These are phyloP conservation scores for Tromatobia lineatoria DNA, from an alignment of 2,888 invertebrate genomes.

Conservation along the genomic window DNA sequence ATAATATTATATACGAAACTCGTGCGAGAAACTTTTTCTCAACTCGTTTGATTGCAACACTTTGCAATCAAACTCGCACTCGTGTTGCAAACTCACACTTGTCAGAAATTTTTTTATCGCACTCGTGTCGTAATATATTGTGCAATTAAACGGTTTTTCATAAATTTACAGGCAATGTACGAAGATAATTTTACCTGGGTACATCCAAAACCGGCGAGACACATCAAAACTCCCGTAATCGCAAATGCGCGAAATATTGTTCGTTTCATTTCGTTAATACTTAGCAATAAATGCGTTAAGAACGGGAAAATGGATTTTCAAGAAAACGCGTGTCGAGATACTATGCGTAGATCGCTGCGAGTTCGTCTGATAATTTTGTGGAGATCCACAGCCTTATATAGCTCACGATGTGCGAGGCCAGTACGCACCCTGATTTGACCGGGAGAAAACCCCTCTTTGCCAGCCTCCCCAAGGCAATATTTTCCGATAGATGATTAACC, in stretches of 20 bases:
- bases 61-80: no score
- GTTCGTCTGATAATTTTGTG: constrained; percentile 39
- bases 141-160: no score
- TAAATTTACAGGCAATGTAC: not conserved
- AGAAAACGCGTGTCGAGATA: constrained; percentile 1
- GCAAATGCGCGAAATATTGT: constrained; percentile 31
- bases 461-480: constrained; percentile 41
- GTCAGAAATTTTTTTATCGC: no score
- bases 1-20: no score
- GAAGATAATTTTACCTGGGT: constrained; percentile 49
- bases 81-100: no score
- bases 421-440: constrained; percentile 45
- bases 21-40: no score
- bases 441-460: constrained; percentile 30
- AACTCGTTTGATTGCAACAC: no score
- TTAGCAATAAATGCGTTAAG: not conserved
- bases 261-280: constrained; percentile 30
- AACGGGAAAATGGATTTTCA: not conserved
- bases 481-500: constrained; percentile 50
- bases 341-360: constrained; percentile 30
- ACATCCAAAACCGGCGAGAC: constrained; percentile 36
- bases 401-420: constrained; percentile 10
- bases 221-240: constrained; percentile 34
- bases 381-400: constrained; percentile 58
- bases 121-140: no score